Conservation (phyloP, 2,797 vertebrate species). For the Oceanodroma leucorhoa region DNA sequence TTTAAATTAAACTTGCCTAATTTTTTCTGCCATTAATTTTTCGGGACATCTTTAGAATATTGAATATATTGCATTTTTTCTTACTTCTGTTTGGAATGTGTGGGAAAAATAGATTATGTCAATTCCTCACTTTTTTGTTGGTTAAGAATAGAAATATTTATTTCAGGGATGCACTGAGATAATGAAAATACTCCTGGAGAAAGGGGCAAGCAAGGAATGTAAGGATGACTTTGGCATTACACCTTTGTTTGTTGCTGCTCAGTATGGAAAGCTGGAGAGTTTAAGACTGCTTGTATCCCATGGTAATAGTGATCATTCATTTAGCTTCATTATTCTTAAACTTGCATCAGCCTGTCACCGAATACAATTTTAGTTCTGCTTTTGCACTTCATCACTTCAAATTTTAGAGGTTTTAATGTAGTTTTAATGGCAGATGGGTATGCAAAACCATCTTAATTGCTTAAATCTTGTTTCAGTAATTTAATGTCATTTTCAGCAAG, state of each 20-base stretch:
- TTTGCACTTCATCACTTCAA: fast-evolving
- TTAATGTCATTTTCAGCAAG: background rate
- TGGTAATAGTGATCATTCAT: constrained; percentile 72
- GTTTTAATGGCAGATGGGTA: background rate
- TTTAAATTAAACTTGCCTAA: background rate
- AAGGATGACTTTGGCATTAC: constrained; percentile 89
- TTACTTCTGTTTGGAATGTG: background rate
- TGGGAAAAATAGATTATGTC: background rate
- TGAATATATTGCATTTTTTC: background rate
- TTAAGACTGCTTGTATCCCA: constrained; percentile 81
- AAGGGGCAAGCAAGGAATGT: constrained; percentile 81
- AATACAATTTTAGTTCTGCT: background rate
- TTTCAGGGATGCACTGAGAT: constrained; percentile 75
- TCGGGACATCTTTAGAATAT: background rate
- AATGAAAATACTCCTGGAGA: constrained; percentile 78
- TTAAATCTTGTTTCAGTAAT: background rate
- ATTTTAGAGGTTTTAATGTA: background rate
- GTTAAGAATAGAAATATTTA: background rate
- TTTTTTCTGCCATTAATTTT: background rate
- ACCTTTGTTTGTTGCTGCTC: constrained; percentile 90
- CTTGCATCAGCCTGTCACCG: background rate
- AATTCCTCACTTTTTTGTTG: background rate
- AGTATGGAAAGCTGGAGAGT: constrained; percentile 86
- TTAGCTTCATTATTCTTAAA: background rate
- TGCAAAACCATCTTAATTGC: background rate